Conservation (phyloP, 1,140 invertebrate genomes). For the Drosophila insularis region DNA sequence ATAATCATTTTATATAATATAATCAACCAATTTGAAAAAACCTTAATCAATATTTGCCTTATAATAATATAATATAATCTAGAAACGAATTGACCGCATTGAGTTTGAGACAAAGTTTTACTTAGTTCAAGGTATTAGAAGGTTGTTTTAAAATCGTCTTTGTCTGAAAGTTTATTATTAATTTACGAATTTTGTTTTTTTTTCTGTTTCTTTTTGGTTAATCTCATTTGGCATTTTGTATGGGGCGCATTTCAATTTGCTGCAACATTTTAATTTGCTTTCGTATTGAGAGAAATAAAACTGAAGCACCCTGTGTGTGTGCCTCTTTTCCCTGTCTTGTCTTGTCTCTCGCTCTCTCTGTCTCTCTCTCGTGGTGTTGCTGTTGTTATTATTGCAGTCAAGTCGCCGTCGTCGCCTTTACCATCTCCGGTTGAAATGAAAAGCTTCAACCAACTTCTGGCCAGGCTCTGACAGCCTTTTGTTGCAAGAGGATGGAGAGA, state of each 20-base stretch:
- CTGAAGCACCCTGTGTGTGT: constrained; percentile 4
- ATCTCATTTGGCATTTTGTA: constrained; percentile 56
- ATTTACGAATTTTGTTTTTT: constrained; percentile 44
- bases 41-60: too few relatives aligned
- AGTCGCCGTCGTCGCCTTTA: background rate
- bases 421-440: constrained; percentile 14
- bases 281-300: constrained; percentile 21
- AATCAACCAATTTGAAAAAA: too few relatives aligned
- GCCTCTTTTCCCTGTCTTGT: background rate
- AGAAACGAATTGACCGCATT: background rate
- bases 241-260: constrained; percentile 25
- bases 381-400: constrained; percentile 9
- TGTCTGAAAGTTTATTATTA: constrained; percentile 56
- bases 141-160: background rate
- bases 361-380: background rate
- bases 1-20: too few relatives aligned
- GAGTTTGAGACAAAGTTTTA: background rate
- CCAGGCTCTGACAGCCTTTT: constrained; percentile 29
- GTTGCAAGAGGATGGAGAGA: background rate
- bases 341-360: background rate
- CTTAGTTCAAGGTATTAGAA: background rate
- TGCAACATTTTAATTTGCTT: constrained; percentile 62
- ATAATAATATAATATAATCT: background rate
- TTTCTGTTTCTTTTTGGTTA: constrained; percentile 24
- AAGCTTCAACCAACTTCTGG: constrained; percentile 16